A percentile compares a stretch with the other conserved stretches of the same genome.
Conservation (phyloP, 2,888 invertebrate genomes). For the Mythimna albipuncta region DNA sequence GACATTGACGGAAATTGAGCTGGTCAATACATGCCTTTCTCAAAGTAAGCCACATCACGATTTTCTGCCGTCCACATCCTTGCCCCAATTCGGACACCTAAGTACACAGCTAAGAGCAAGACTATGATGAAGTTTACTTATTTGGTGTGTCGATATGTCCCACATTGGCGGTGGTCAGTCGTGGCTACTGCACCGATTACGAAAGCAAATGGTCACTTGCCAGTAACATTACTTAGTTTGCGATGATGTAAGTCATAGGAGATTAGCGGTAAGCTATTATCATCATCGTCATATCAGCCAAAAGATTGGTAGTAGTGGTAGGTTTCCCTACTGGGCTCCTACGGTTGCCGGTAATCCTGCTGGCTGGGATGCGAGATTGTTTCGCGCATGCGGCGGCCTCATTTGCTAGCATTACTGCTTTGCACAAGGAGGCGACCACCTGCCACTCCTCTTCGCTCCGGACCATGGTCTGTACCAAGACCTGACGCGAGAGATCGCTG, state of each 20-base stretch:
- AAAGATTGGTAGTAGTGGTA: too few relatives aligned
- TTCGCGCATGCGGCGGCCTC: too few relatives aligned
- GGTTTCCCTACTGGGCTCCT: too few relatives aligned
- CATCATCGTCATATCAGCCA: too few relatives aligned
- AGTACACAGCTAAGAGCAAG: slow-evolving; percentile 16
- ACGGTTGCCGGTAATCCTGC: too few relatives aligned
- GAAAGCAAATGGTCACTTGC: slow-evolving; percentile 64
- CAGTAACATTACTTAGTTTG: slow-evolving; percentile 47
- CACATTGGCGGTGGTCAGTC: slow-evolving; percentile 45
- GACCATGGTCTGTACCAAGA: too few relatives aligned
- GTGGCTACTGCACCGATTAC: slow-evolving; percentile 56
- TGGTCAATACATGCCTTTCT: not conserved
- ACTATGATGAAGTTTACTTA: slow-evolving; percentile 40
- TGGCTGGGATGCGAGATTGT: too few relatives aligned
- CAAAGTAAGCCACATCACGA: too few relatives aligned
- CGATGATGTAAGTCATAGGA: slow-evolving; percentile 18
- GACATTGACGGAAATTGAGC: not conserved
- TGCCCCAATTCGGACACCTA: slow-evolving; percentile 2
- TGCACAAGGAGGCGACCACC: too few relatives aligned
- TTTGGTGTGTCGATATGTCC: slow-evolving; percentile 52
- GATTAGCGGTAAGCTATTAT: not conserved
- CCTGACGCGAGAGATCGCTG: too few relatives aligned
- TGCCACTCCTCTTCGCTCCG: too few relatives aligned
- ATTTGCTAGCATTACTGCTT: too few relatives aligned
- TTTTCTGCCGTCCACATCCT: not conserved